Base-by-base conservation (phyloP, 2,797 vertebrate genomes). In the Sciaenops ocellatus region DNA sequence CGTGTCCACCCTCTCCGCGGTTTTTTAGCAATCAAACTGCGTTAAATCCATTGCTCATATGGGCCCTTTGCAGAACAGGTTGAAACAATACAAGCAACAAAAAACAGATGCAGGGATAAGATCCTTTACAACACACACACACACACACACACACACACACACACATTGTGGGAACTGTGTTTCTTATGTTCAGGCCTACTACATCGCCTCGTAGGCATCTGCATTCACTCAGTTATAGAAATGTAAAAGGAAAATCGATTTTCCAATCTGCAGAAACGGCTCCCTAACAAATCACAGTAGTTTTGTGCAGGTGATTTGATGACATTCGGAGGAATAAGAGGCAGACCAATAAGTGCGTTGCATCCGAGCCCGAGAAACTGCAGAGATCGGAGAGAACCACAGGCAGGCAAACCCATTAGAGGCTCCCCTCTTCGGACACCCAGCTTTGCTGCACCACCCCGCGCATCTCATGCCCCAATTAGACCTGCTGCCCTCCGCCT, bases 191-290 rank as follows among this genome's bases (percentile, higher is more conserved):
- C 71, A 63, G 77, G 56, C 73, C 79, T 72, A 61, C 62, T 50
- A 73, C 67, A 67, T 74, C 76, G 56, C 69, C 79, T 82, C 62
- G 52, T 57, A 76, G 69, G 62, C 60, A 87, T 87, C 84, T 90
- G 94, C 96, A 97, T 97, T 96, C 96, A 95, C 94, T 95, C 96
- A 95, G 95, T 97, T 97, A 96, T 95, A 97, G 96, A 97, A 96
- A 96, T 96, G 95, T 97, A 95, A 97, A 97, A 95, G 96, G 95
- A 95, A 96, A 97, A 98, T 98, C 97, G 97, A 98, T 97, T 96
- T 97, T 95, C 95, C 75, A 95, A 96, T 97, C 96, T 95, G 95
- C 96, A 96, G 95, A 96, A 97, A 96, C 95, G 95, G 94, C 96
- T 96, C 93, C 92, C 96, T 96, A 96, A 96, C 96, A 96, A 96